Base-by-base conservation (phyloP, 2,113 vertebrate genomes). In the Phyllostomus hastatus region DNA sequence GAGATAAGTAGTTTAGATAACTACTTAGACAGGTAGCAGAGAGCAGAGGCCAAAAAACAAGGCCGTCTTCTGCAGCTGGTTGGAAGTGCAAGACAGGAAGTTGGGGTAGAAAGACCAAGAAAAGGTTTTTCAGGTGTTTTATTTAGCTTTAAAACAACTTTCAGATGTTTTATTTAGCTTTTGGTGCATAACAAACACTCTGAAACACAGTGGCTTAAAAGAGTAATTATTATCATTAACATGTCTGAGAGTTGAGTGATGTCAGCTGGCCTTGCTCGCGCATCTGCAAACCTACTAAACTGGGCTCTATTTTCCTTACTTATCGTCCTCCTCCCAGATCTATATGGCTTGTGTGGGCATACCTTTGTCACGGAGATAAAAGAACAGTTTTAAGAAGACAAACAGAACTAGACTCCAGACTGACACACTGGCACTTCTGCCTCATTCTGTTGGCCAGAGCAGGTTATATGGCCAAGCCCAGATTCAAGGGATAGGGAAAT, bases 361-460 rank as follows among this genome's bases (percentile, higher is more conserved):
- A 70, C 33, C 52, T 86, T 94, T 94, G 76, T 95, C 70, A 50
- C 38, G 17, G 61, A 82, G 28, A 73, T 41, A 10, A 46, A 76
- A 64, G 59, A 93, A 41, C 12, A 89, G 17, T 88, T 91, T 96
- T 80, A 64, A 95, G 28, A 85, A 31, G 64, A 64, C 64, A 90
- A 87, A 57, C 54, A 85, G 96, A 83, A 90, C 41, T 52, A 79
- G 12, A 64, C 48, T 89, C 72, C 35, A 92, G 81, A 92, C 76
- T 87, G 43, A 88, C 38, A 61, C 26, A n/a, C 9, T 22, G 52
- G 57, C 41, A 35, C 52, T 92, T 96, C 81, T 93, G 46, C 66
- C 41, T 97, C 46, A 52, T 91, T 89, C 81, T 73, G 0, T 41
- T 54, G 38, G 43, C 73, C 41, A 78, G 19, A 80, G 35, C 33